A percentile compares a stretch with the other conserved stretches of the same genome.
These are phyloP conservation scores for Drosophila sp. DNA, from an alignment of 1,140 invertebrate species.

Conservation along the genomic window DNA sequence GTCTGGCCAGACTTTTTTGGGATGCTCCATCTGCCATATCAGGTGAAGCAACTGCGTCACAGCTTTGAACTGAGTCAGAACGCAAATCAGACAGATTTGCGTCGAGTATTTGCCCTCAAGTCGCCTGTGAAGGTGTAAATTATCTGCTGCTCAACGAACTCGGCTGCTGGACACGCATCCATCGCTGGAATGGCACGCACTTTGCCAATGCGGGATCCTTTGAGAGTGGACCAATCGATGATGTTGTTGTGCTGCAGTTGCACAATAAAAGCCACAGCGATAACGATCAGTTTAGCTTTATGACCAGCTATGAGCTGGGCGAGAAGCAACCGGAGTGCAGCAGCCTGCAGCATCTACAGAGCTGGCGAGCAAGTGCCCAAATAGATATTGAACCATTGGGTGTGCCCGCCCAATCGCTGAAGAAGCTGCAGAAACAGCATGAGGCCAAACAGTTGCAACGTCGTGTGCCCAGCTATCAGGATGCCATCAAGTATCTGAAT, in stretches of 20 bases:
- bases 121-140: not conserved
- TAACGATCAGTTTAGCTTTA: slow-evolving; percentile 52
- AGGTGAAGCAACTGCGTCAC: slow-evolving; percentile 42
- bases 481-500: slow-evolving; percentile 55
- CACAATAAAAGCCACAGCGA: slow-evolving; percentile 13
- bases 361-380: slow-evolving; percentile 46
- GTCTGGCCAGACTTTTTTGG: slow-evolving; percentile 36
- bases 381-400: slow-evolving; percentile 17
- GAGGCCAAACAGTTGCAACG: slow-evolving; percentile 23
- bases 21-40: slow-evolving; percentile 50
- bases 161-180: slow-evolving; percentile 61
- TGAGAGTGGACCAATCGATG: slow-evolving; percentile 63
- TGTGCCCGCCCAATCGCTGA: slow-evolving; percentile 26
- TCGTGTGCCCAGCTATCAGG: slow-evolving; percentile 45
- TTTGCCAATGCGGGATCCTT: slow-evolving; percentile 41
- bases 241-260: slow-evolving; percentile 54
- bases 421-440: slow-evolving; percentile 42
- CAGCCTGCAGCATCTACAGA: slow-evolving; percentile 27
- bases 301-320: slow-evolving; percentile 66
- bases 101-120: slow-evolving; percentile 53
- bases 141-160: slow-evolving; percentile 70
- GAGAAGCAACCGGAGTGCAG: slow-evolving; percentile 56
- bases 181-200: slow-evolving; percentile 58
- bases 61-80: slow-evolving; percentile 43
- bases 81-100: slow-evolving; percentile 37